A percentile compares a stretch with the other conserved stretches of the same genome.
These are phyloP conservation scores for Nephila pilipes DNA, from an alignment of 1,140 invertebrate genomes.

Conservation along the genomic window DNA sequence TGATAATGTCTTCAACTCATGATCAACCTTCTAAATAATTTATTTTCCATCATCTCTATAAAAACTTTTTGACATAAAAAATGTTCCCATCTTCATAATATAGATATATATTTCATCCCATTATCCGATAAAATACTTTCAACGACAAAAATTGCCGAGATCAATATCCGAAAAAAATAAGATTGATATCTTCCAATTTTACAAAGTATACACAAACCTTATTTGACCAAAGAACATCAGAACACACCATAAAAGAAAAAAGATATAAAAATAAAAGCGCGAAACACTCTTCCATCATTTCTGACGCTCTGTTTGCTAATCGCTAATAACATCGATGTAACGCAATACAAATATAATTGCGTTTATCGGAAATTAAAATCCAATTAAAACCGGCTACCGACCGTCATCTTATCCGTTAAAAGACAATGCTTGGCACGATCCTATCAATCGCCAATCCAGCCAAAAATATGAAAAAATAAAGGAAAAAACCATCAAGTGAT, in stretches of 20 bases:
- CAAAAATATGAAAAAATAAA: no score
- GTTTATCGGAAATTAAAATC: constrained; percentile 26
- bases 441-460: neutral
- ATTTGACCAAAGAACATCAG: neutral
- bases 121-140: no score
- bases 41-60: no score
- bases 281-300: neutral
- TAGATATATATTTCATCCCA: no score
- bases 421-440: neutral
- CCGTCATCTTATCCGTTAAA: neutral
- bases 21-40: no score
- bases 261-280: neutral
- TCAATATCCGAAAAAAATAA: no score
- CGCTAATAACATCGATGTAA: neutral
- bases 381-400: neutral
- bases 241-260: neutral
- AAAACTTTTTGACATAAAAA: no score
- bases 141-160: no score
- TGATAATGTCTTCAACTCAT: no score
- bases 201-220: neutral
- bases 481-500: neutral
- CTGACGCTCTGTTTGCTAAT: neutral
- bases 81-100: no score
- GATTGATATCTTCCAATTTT: neutral
- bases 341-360: neutral